phyloP scores from a whole-genome alignment of 1,140 invertebrate species.

The Drosophila baimaii region DNA sequence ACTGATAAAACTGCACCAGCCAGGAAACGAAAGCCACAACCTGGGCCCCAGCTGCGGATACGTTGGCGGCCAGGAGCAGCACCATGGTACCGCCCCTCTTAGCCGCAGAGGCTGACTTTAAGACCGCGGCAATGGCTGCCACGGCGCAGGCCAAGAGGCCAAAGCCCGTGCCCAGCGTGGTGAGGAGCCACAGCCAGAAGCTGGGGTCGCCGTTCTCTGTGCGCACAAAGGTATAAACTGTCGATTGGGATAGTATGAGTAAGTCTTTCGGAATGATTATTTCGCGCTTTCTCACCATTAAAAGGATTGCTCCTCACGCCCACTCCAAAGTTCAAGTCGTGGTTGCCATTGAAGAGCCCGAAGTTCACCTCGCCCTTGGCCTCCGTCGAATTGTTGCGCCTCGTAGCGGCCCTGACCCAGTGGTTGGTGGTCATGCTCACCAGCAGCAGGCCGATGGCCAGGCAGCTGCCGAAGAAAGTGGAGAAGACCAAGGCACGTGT shows the following conservation, averaged over 20 bases:
- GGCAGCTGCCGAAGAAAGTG: conserved; percentile 93
- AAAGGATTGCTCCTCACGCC: conserved; percentile 88
- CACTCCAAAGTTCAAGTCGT: conserved; percentile 92
- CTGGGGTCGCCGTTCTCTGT: conserved; percentile 71
- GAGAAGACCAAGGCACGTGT: conserved; percentile 89
- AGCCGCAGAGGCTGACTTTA: conserved; percentile 78
- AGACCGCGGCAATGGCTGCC: conserved; percentile 77
- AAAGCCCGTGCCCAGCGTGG: conserved; percentile 78
- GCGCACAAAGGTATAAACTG: conserved; percentile 76
- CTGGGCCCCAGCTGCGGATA: conserved; percentile 73
- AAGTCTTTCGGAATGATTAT: not conserved
- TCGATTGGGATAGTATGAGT: not conserved
- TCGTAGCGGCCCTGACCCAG: conserved; percentile 93
- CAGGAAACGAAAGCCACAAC: conserved; percentile 79
- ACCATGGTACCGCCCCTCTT: conserved; percentile 79
- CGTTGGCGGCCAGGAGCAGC: conserved; percentile 72
- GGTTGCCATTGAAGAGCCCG: conserved; percentile 93
- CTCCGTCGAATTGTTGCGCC: conserved; percentile 88
- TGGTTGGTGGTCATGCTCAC: conserved; percentile 94
- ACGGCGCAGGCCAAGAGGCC: conserved; percentile 75
- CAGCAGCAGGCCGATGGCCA: conserved; percentile 92
- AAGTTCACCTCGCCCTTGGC: conserved; percentile 92
- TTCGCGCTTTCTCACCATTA: conserved; percentile 59
- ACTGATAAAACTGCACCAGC: conserved; percentile 81
- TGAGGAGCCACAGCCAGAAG: conserved; percentile 80